A percentile compares a stretch with the other conserved stretches of the same genome.
Evolutionary conservation across 2,113 vertebrate species (phyloP).

Genomic region (Coptodon rendalli): DNA sequence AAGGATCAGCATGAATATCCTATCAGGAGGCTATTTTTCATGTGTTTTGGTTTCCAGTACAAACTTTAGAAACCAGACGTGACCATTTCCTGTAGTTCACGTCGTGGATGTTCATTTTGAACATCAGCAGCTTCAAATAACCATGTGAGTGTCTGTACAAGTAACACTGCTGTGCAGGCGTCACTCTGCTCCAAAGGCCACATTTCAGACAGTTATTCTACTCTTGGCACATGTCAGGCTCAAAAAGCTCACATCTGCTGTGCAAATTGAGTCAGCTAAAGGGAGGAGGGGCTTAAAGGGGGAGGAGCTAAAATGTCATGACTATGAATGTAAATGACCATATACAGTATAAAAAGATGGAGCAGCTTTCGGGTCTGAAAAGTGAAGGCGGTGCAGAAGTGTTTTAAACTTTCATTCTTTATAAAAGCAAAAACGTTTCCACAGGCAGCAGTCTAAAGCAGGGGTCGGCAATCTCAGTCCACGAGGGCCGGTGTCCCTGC

Average conservation of each 20-base stretch:
- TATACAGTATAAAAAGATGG: neutral
- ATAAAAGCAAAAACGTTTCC: rapidly evolving
- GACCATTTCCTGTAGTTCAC: neutral
- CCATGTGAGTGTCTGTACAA: rapidly evolving
- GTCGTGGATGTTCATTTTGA: neutral
- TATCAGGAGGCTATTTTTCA: neutral
- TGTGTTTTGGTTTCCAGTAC: neutral
- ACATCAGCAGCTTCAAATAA: neutral
- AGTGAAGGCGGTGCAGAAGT: neutral
- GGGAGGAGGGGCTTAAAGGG: neutral
- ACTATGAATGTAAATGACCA: neutral
- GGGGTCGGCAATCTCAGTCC: too few species aligned
- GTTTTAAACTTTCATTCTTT: neutral
- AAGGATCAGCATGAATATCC: rapidly evolving
- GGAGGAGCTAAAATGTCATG: neutral
- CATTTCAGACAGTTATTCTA: neutral
- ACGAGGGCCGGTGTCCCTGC: too few species aligned
- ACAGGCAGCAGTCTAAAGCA: neutral
- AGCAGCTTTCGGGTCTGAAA: neutral
- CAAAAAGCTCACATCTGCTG: neutral
- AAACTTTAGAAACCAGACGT: neutral
- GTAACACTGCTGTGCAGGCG: neutral
- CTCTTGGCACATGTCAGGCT: neutral
- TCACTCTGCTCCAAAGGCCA: neutral
- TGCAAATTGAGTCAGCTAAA: neutral